These are phyloP conservation scores for Sebastes schlegelii DNA, from an alignment of 2,113 vertebrate species.

Conservation along the genomic window DNA sequence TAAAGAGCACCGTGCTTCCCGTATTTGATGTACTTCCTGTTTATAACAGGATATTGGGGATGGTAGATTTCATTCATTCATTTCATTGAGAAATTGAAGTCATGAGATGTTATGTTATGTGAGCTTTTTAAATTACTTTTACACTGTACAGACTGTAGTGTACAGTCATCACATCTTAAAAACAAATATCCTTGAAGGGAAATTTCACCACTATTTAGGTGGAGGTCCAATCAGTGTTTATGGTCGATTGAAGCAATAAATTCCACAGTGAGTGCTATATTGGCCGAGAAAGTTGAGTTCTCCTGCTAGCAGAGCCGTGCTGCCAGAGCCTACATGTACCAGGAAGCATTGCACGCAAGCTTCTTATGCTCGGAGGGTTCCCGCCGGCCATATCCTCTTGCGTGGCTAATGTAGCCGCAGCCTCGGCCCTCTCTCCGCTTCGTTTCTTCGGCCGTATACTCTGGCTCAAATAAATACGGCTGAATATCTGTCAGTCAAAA, in stretches of 20 bases:
- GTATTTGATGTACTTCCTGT: constrained; percentile 5
- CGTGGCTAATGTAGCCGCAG: too few relatives aligned
- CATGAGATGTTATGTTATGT: not conserved
- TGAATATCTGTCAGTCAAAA: not conserved
- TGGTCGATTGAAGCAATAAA: not conserved
- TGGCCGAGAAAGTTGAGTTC: not conserved
- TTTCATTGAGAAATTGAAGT: constrained; percentile 13
- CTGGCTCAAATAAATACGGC: not conserved
- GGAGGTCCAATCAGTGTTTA: not conserved
- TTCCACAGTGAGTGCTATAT: not conserved
- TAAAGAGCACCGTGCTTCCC: not conserved
- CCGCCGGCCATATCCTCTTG: too few relatives aligned
- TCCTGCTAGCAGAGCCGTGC: not conserved
- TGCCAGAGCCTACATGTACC: not conserved
- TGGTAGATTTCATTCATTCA: not conserved
- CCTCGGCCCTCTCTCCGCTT: not conserved
- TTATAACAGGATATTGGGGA: not conserved
- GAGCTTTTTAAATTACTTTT: not conserved
- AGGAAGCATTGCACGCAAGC: not conserved
- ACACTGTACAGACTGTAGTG: not conserved
- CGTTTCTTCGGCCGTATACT: not conserved
- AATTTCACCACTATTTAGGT: not conserved
- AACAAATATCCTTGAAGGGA: not conserved
- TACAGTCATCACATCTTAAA: not conserved
- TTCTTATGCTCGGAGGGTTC: not conserved